Conservation (phyloP, 1,140 invertebrate species). For the Epicauta chinensis region DNA sequence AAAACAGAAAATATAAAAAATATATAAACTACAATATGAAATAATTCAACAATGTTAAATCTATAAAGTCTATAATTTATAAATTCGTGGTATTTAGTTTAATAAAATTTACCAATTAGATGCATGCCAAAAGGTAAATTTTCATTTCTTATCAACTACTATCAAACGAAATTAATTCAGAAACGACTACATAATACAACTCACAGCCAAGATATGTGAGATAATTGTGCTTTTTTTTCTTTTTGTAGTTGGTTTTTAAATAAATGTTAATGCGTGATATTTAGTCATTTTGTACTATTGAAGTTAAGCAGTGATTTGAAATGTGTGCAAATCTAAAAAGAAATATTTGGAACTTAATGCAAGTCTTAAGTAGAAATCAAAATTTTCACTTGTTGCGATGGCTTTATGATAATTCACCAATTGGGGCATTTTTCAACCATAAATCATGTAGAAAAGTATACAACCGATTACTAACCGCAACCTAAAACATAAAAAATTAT, state of each 20-base stretch:
- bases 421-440: slow-evolving; percentile 96
- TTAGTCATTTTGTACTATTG: no score
- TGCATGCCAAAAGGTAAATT: background rate
- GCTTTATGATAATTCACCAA: slow-evolving; percentile 87
- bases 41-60: slow-evolving; percentile 5
- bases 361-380: no score
- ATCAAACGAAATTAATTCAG: background rate
- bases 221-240: background rate
- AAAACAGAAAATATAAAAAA: slow-evolving; percentile 12
- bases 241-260: no score
- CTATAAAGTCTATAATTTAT: background rate
- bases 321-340: no score
- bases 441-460: slow-evolving; percentile 95
- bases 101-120: no score
- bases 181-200: slow-evolving; percentile 11
- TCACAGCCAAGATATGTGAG: slow-evolving; percentile 15
- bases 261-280: no score
- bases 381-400: no score
- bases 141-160: no score
- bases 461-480: slow-evolving; percentile 88
- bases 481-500: slow-evolving; percentile 57
- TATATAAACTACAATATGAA: slow-evolving; percentile 6
- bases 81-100: no score
- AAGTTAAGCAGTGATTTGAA: no score
- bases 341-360: no score